Percentiles rank a stretch among this genome's conserved stretches.
phyloP scores from a whole-genome alignment of 2,888 invertebrate genomes.

The Drosophila fulvimacula region DNA sequence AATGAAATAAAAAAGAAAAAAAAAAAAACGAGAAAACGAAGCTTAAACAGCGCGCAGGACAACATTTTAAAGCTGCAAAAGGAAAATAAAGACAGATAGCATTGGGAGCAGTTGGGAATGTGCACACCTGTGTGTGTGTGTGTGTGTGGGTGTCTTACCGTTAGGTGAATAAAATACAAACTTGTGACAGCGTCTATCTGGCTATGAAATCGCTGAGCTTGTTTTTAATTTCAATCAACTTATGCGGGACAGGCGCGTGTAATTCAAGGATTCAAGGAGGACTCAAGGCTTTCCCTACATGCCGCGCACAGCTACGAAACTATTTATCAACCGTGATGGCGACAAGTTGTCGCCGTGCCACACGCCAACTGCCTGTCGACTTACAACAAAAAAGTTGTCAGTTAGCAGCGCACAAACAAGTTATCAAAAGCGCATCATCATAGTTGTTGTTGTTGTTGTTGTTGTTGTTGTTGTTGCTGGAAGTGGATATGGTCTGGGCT shows the following conservation, averaged over 20 bases:
- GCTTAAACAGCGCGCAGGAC: constrained; percentile 26
- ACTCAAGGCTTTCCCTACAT: neutral
- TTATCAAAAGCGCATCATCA: constrained; percentile 75
- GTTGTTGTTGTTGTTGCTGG: constrained; percentile 2
- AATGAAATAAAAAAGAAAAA: constrained; percentile 10
- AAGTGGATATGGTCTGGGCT: constrained; percentile 8
- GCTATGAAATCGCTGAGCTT: constrained; percentile 42
- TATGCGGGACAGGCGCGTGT: constrained; percentile 30
- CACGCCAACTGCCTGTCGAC: constrained; percentile 25
- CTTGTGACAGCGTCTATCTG: constrained; percentile 22
- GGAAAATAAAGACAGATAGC: neutral
- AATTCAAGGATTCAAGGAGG: constrained; percentile 31
- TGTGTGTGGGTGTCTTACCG: constrained; percentile 5
- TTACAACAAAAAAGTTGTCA: constrained; percentile 40
- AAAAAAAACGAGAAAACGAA: neutral
- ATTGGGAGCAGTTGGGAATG: constrained; percentile 37
- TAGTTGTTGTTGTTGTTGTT: constrained; percentile 3
- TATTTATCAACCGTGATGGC: constrained; percentile 68
- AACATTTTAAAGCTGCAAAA: constrained; percentile 41
- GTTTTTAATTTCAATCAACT: constrained; percentile 64
- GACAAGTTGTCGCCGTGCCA: constrained; percentile 57
- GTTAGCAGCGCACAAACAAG: constrained; percentile 58
- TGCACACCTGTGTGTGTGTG: constrained; percentile 47
- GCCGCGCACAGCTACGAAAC: constrained; percentile 39
- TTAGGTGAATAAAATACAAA: constrained; percentile 11